Conservation (phyloP, 1,140 invertebrate species). For the Latrodectus geometricus region DNA sequence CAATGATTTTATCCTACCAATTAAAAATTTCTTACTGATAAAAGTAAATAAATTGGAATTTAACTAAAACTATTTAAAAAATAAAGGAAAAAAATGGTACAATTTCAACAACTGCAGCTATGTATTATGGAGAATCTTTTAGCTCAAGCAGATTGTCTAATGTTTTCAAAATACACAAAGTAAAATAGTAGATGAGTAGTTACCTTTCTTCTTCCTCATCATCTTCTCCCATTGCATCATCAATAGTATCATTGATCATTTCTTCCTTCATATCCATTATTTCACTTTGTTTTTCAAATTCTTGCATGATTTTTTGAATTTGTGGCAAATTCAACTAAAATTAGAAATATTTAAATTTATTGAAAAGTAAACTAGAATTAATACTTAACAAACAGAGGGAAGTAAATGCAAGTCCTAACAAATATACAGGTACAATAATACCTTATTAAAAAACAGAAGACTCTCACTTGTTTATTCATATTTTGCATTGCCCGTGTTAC, state of each 20-base stretch:
- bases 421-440: neutral
- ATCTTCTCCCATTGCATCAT: slow-evolving; percentile 98
- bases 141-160: too few species aligned
- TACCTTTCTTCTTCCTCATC: slow-evolving; percentile 98
- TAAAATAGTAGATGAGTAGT: slow-evolving; percentile 32
- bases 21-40: too few species aligned
- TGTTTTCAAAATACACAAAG: too few species aligned
- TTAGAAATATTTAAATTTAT: neutral
- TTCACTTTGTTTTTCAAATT: slow-evolving; percentile 99
- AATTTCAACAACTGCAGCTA: too few species aligned
- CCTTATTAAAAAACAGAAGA: neutral
- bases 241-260: slow-evolving; percentile 99
- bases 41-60: too few species aligned
- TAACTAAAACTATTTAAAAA: too few species aligned
- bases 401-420: neutral
- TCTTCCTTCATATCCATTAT: slow-evolving; percentile 99
- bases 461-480: slow-evolving; percentile 87
- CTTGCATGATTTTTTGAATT: slow-evolving; percentile 96
- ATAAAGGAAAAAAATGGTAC: too few species aligned
- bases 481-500: slow-evolving; percentile 98
- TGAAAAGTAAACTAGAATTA: neutral
- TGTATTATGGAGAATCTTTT: too few species aligned
- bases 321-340: slow-evolving; percentile 95
- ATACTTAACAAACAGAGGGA: neutral
- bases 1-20: too few species aligned